Conservation (phyloP, 2,113 vertebrate genomes). For the Lichenostomus cassidix region DNA sequence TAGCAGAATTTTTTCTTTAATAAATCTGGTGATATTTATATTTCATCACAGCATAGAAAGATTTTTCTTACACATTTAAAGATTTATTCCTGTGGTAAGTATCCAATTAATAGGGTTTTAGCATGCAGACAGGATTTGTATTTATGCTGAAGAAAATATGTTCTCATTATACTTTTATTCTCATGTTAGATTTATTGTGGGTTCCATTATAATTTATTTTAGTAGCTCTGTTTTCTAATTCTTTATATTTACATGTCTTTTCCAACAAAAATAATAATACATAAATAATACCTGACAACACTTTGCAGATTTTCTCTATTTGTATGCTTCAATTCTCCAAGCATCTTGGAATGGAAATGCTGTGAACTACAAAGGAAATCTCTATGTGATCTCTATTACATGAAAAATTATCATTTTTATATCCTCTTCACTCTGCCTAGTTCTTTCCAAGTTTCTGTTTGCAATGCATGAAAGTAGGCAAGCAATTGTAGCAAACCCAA, state of each 20-base stretch:
- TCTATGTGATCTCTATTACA: conserved; percentile 48
- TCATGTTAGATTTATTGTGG: conserved; percentile 66
- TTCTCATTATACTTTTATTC: conserved; percentile 77
- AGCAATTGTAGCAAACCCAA: conserved; percentile 34
- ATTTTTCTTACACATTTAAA: conserved; percentile 67
- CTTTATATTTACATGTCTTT: conserved; percentile 73
- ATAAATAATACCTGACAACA: conserved; percentile 75
- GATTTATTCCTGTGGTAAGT: conserved; percentile 66
- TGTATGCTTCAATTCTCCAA: conserved; percentile 67
- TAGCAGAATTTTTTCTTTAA: conserved; percentile 65
- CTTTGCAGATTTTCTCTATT: conserved; percentile 57
- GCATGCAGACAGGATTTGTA: conserved; percentile 71
- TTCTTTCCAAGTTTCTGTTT: conserved; percentile 53
- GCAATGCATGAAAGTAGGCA: conserved; percentile 52
- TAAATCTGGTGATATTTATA: conserved; percentile 63
- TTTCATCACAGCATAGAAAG: conserved; percentile 65
- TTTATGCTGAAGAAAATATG: conserved; percentile 74
- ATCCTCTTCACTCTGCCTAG: conserved; percentile 44
- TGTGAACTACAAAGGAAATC: conserved; percentile 69
- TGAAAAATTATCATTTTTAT: conserved; percentile 68
- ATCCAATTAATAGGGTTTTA: conserved; percentile 76
- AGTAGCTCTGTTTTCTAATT: conserved; percentile 72
- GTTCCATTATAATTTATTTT: conserved; percentile 74
- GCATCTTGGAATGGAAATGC: conserved; percentile 44
- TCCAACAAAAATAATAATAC: conserved; percentile 75